phyloP scores from a whole-genome alignment of 2,797 vertebrate species.

The Thunnus albacares region DNA sequence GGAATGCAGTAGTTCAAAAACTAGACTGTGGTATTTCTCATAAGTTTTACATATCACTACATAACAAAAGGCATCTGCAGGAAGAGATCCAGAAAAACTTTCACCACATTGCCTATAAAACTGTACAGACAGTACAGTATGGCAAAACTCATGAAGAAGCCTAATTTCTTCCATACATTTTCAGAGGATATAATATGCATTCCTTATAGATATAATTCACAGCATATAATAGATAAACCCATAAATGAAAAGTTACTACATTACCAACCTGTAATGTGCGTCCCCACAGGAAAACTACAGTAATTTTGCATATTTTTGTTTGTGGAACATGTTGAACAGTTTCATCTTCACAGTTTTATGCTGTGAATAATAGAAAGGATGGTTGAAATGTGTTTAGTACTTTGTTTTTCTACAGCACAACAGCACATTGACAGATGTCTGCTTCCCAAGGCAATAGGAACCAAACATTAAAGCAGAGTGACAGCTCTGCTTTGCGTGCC shows the following conservation, averaged over 20 bases:
- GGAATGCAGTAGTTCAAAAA: too few relatives aligned
- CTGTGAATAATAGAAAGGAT: background rate
- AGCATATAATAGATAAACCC: background rate
- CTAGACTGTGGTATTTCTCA: too few relatives aligned
- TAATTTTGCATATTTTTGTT: background rate
- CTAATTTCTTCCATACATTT: background rate
- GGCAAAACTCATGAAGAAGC: background rate
- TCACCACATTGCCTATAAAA: background rate
- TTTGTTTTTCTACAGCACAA: conserved; percentile 33
- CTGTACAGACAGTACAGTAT: too few relatives aligned
- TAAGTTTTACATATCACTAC: background rate
- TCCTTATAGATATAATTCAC: background rate
- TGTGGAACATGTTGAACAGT: background rate
- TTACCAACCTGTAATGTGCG: background rate
- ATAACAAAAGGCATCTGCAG: background rate
- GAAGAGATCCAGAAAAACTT: background rate
- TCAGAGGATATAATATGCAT: background rate
- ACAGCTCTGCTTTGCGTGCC: conserved; percentile 75
- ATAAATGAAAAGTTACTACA: background rate
- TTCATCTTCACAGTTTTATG: background rate
- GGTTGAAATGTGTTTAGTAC: conserved; percentile 27
- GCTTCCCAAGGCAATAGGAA: conserved; percentile 55
- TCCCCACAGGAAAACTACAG: background rate
- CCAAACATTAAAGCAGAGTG: conserved; percentile 67
- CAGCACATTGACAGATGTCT: conserved; percentile 63